Evolutionary conservation across 2,888 invertebrate species (phyloP), one percentile per base, ranked within the genome.

Genomic region (Netelia virgata): DNA sequence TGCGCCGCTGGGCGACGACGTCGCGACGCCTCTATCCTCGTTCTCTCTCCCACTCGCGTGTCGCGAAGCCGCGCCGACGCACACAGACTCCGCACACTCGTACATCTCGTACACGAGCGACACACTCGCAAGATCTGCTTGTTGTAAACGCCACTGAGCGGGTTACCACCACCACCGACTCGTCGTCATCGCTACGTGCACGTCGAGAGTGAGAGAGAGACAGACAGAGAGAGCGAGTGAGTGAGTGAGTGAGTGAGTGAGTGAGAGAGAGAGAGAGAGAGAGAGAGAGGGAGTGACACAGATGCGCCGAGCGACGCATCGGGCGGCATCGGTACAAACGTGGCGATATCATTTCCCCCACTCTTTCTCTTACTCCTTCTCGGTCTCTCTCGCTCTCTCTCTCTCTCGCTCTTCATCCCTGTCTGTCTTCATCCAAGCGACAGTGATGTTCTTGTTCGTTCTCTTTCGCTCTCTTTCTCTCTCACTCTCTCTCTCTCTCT

Each of bases 241-340:
- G 14, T n/a, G n/a, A 70, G 10, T 28, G 55, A 66, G 66, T 50
- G 47, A 59, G 23, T 23, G 57, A 55, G 66, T 41, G 66, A 53
- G n/a, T n/a, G n/a, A n/a, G 41, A 43, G 23, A 47, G 18, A 1
- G 47, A 36, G 10, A 1, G 28, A 9, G 14, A 36, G n/a, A 70
- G 10, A 47, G 55, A 66, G 66, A 59, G 47, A 59, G 23, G 43
- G 57, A 55, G 66, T 41, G 66, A 53, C 18, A 36, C 36, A 57
- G 20, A 61, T 43, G 20, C n/a, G 50, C 53, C 16, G 20, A 53
- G 41, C 36, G 53, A 59, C 18, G 41, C 16, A 61, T 70, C 61
- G 59, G 55, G 78, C 78, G 79, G 72, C 73, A 73, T 73, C 72
- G 73, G 47, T 66, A 73, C 64, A 78, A 78, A 70, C 70, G 76